Evolutionary conservation across 1,140 invertebrate genomes (phyloP), one percentile per base, ranked within the genome.

Genomic region (Aphaenogaster ashmeadi): DNA sequence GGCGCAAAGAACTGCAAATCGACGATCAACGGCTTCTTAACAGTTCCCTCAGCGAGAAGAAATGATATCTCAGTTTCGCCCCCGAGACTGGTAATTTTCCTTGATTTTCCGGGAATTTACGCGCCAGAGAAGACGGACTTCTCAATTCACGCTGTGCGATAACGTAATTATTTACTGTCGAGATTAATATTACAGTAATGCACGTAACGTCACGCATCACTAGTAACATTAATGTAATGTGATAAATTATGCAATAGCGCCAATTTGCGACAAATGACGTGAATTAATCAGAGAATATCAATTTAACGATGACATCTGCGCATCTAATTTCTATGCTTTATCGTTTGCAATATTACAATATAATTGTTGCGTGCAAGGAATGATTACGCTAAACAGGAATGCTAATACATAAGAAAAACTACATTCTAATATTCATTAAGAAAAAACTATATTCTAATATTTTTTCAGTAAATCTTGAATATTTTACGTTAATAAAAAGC

Each of bases 281-380:
- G 15, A 69, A 69, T 80, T 80, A 69, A 69, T 80, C 64, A 69
- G 36, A 36, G 78, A 54, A 38, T 21, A 52, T 66, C 69, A n/a
- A 13, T 67, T 66, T n/a, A 80, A 1, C 18, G 62, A 2, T 3
- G 27, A 27, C 47, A 54, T 9, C 8, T 67, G 60, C 3, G 18
- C 13, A 41, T 69, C 8, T 69, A 47, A 80, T 80, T 54, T 69
- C 60, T 21, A 66, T 52, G 44, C 47, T 80, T 27, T 9, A 41
- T 18, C 13, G 15, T 54, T 41, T 41, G 33, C n/a, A 21, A 54
- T 80, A 69, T 54, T 69, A 69, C n/a, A 56, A 33, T 41, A 50
- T 13, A 66, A 69, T 44, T 67, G 44, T 69, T 41, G 13, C 36
- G 27, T 13, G 9, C 33, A 52, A 27, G 11, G 18, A 33, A 62